phyloP scores from a whole-genome alignment of 2,113 vertebrate species.

The Pao palembangensis region DNA sequence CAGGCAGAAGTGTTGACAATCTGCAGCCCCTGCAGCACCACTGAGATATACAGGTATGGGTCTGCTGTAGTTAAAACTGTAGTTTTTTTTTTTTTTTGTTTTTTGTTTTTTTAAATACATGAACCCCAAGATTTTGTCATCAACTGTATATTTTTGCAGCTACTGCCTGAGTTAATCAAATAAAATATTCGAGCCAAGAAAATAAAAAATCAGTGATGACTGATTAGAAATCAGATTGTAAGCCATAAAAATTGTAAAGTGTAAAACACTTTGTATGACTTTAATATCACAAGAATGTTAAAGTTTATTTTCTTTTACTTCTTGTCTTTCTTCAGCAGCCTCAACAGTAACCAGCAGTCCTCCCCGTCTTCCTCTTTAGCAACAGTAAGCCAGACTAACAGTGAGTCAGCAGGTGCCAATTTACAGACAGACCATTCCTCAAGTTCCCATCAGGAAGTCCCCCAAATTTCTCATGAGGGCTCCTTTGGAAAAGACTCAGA shows the following conservation, averaged over 20 bases:
- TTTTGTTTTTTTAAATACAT: too few species aligned
- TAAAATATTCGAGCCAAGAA: too few species aligned
- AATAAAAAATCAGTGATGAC: too few species aligned
- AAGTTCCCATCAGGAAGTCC: slow-evolving; percentile 24
- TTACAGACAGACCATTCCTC: slow-evolving; percentile 37
- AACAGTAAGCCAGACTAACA: slow-evolving; percentile 39
- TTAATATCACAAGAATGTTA: background rate
- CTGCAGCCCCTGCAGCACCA: slow-evolving; percentile 87
- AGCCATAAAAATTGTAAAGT: too few species aligned
- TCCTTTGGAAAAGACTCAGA: slow-evolving; percentile 22
- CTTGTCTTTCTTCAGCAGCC: slow-evolving; percentile 15
- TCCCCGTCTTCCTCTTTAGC: slow-evolving; percentile 57
- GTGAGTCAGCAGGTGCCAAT: slow-evolving; percentile 33
- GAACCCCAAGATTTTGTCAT: too few species aligned
- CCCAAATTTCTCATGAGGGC: slow-evolving; percentile 1
- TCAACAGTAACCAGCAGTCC: slow-evolving; percentile 60
- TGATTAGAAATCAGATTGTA: too few species aligned
- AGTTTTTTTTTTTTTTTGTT: background rate
- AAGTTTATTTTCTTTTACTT: background rate
- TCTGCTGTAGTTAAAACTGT: background rate
- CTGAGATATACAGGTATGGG: slow-evolving; percentile 70
- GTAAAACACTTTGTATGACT: background rate
- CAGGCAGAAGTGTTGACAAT: slow-evolving; percentile 63
- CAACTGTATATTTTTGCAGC: too few species aligned
- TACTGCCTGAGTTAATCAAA: too few species aligned